phyloP scores from a whole-genome alignment of 2,888 invertebrate genomes.

The Drosophila pseudotalamancana region DNA sequence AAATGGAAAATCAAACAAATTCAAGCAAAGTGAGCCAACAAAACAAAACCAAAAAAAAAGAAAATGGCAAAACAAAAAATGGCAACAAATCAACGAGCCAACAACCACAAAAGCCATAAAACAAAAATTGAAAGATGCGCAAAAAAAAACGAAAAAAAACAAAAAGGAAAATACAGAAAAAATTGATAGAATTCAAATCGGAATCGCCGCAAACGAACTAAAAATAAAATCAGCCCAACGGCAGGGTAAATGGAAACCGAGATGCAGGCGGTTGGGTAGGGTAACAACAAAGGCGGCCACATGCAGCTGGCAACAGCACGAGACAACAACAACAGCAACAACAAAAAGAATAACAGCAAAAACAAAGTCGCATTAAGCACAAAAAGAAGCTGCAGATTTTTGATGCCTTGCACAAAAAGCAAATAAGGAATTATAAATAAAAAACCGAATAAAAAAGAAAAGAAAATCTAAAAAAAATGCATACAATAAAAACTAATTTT shows the following conservation, averaged over 20 bases:
- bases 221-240: slow-evolving; percentile 71
- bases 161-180: slow-evolving; percentile 30
- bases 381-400: slow-evolving; percentile 32
- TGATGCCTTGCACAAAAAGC: slow-evolving; percentile 63
- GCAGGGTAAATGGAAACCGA: slow-evolving; percentile 33
- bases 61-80: slow-evolving; percentile 28
- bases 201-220: slow-evolving; percentile 65
- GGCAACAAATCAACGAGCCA: slow-evolving; percentile 38
- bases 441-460: slow-evolving; percentile 38
- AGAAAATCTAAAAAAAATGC: slow-evolving; percentile 46
- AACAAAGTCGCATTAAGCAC: slow-evolving; percentile 20
- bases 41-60: no score
- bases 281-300: slow-evolving; percentile 30
- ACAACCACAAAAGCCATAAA: slow-evolving; percentile 25
- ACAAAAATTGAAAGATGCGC: slow-evolving; percentile 42
- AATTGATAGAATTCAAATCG: slow-evolving; percentile 45
- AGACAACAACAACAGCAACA: slow-evolving; percentile 42
- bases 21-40: slow-evolving; percentile 40
- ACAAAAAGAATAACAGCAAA: slow-evolving; percentile 10
- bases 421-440: slow-evolving; percentile 68
- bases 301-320: slow-evolving; percentile 60
- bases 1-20: slow-evolving; percentile 77
- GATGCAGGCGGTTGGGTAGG: slow-evolving; percentile 4
- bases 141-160: slow-evolving; percentile 34
- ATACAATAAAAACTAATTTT: slow-evolving; percentile 77